Evolutionary conservation across 2,888 invertebrate genomes (phyloP), one percentile per base, ranked within the genome.

Genomic region (Galerucella pusilla): DNA sequence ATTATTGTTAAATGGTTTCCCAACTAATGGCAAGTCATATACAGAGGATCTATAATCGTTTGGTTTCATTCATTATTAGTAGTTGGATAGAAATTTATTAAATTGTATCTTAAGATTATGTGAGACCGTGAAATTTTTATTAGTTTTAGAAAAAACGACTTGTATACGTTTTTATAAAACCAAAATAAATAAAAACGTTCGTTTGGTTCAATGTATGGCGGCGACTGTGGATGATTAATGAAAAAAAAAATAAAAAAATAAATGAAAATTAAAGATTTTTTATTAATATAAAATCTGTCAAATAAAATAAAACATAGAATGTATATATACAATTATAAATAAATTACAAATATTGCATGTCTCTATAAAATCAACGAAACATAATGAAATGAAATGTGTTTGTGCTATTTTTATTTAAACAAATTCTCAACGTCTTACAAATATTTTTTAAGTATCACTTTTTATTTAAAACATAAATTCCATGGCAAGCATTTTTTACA

Each of bases 261-360:
- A 72, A 28, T n/a, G 64, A 74, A 75, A 73, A 71, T 68, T 57
- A 70, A 73, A 63, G 52, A 68, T 63, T 68, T 68, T 61, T 72
- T 28, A 72, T 75, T 75, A 76, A 67, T 76, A 61, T 73, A 76
- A 70, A 76, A 76, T 76, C 54, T 76, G 61, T 54, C 71, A 75
- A 71, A 72, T 65, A 72, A 72, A 73, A 52, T 52, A 46, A 71
- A 68, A 76, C 70, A 70, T 60, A 52, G 57, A 61, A 71, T 72
- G 42, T 73, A 73, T 73, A 69, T 74, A 60, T 68, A 71, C 68
- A 70, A 65, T 69, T 69, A 68, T 16, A 73, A 71, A 76, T 73
- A 76, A 73, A 76, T 70, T 73, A 70, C 60, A 69, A 61, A 73
- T 65, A 71, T 12, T 42, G 45, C 10, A 35, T 49, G 42, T 49